Conservation (phyloP, 2,797 vertebrate genomes). For the Pangasius djambal region DNA sequence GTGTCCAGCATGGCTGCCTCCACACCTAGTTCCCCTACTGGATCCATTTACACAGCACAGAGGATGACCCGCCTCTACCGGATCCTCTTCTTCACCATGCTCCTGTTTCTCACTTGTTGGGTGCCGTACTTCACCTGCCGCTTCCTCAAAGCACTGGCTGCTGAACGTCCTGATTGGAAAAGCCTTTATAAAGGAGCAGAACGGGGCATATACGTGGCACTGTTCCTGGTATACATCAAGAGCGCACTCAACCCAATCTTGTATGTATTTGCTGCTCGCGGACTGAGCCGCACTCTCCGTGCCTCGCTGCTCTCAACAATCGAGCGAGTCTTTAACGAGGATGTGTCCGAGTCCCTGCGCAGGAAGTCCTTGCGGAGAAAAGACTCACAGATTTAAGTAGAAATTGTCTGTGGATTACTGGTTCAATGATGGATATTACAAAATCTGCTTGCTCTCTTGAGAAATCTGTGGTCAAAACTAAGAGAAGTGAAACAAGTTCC, state of each 20-base stretch:
- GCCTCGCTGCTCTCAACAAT: conserved; percentile 75
- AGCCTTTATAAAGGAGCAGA: rapidly evolving
- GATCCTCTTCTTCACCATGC: conserved; percentile 77
- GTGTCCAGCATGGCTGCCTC: conserved; percentile 29
- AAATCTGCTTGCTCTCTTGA: background rate
- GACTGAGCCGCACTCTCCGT: conserved; percentile 69
- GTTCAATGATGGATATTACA: background rate
- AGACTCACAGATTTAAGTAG: conserved; percentile 60
- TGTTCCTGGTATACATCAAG: conserved; percentile 79
- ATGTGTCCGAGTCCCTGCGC: conserved; percentile 69
- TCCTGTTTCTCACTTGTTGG: conserved; percentile 81
- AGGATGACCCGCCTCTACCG: conserved; percentile 74
- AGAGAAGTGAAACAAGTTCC: background rate
- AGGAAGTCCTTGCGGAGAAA: conserved; percentile 69
- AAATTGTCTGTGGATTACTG: background rate
- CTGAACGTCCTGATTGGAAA: rapidly evolving
- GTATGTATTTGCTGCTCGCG: conserved; percentile 79
- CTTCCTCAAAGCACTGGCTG: conserved; percentile 63
- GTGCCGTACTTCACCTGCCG: conserved; percentile 79
- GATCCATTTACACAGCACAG: conserved; percentile 49
- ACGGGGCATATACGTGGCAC: conserved; percentile 60
- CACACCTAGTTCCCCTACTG: conserved; percentile 41
- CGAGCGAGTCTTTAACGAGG: conserved; percentile 76
- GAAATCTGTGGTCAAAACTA: background rate
- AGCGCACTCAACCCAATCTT: conserved; percentile 77